A percentile compares a stretch with the other conserved stretches of the same genome.
Conservation (phyloP, 2,797 vertebrate genomes). For the Falco columbarius region DNA sequence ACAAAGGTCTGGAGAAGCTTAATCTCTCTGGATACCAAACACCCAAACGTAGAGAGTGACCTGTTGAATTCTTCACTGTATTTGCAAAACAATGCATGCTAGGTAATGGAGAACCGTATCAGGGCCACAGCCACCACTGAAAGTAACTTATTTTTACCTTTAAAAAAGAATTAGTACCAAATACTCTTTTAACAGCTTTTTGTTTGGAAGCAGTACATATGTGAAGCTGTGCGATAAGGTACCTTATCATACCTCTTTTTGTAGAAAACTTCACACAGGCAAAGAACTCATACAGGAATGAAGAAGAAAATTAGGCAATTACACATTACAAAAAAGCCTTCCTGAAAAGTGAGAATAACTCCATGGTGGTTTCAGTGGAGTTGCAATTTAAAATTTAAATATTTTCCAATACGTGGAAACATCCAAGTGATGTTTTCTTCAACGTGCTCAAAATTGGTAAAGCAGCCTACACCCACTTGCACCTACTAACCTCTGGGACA, state of each 20-base stretch:
- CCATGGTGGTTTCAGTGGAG: neutral
- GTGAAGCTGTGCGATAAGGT: neutral
- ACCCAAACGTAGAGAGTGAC: neutral
- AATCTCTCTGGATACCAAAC: neutral
- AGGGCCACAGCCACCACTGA: neutral
- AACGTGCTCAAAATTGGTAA: neutral
- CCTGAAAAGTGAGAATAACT: neutral
- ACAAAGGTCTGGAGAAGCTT: neutral
- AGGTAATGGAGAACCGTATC: neutral
- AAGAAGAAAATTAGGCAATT: neutral
- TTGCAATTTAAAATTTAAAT: neutral
- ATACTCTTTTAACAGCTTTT: neutral
- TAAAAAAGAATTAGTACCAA: neutral
- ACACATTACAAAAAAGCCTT: neutral
- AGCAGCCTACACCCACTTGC: neutral
- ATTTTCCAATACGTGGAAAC: neutral
- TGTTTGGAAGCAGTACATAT: neutral
- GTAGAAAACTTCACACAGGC: neutral
- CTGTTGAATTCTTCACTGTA: neutral
- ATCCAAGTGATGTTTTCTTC: neutral
- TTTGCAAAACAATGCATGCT: neutral
- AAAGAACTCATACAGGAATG: neutral
- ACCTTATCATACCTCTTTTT: neutral
- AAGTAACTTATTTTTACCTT: neutral
- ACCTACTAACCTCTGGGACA: slow-evolving; percentile 89